Conservation (phyloP, 2,113 vertebrate genomes). For the Pleuronectes platessa region DNA sequence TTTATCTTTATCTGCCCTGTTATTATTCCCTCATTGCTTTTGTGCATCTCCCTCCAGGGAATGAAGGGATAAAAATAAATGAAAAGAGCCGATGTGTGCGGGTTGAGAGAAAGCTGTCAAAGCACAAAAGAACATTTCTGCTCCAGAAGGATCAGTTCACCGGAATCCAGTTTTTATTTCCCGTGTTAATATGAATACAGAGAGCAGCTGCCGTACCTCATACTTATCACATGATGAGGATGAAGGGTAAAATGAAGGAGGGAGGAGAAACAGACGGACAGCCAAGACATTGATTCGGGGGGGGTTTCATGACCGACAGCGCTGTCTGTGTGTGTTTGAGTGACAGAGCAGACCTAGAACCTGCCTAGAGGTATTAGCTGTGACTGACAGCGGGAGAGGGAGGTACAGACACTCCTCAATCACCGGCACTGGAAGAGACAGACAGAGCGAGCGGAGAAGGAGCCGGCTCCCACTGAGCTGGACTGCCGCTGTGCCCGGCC, state of each 20-base stretch:
- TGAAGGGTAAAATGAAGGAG: constrained; percentile 16
- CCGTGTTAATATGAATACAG: constrained; percentile 20
- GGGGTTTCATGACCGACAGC: constrained; percentile 59
- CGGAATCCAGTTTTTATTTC: background rate
- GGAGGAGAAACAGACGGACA: constrained; percentile 36
- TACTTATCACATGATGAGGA: constrained; percentile 13
- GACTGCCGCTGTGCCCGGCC: constrained; percentile 43
- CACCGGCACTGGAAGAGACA: constrained; percentile 57
- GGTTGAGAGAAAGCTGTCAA: background rate
- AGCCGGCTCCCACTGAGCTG: constrained; percentile 19
- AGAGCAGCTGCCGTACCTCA: background rate
- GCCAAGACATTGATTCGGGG: constrained; percentile 58
- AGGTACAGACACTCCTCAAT: constrained; percentile 71
- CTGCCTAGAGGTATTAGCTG: constrained; percentile 73
- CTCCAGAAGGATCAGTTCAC: constrained; percentile 1
- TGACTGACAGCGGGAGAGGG: constrained; percentile 74
- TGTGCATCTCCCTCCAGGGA: background rate
- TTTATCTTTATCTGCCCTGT: background rate
- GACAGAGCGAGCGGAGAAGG: constrained; percentile 44
- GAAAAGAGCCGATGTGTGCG: background rate
- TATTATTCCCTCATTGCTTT: background rate
- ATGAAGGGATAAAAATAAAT: background rate
- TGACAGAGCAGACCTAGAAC: constrained; percentile 72
- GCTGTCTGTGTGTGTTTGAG: constrained; percentile 70
- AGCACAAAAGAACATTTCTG: background rate